Evolutionary conservation across 2,113 vertebrate genomes (phyloP).

Genomic region (Carlito syrichta): DNA sequence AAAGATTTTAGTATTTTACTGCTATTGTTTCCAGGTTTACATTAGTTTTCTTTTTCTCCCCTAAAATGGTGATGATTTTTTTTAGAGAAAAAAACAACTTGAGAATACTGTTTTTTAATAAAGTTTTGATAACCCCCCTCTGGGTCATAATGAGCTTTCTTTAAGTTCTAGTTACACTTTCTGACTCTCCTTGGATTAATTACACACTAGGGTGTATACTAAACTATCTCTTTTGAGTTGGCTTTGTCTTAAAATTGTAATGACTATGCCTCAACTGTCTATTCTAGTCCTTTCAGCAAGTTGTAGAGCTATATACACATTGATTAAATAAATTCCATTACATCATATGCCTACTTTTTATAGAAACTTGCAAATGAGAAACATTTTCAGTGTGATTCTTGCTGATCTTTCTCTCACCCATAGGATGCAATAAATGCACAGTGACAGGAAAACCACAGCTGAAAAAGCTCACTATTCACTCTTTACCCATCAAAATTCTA

Average conservation of each 20-base stretch:
- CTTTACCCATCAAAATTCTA: not conserved
- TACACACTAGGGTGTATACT: not conserved
- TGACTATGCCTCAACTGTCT: not conserved
- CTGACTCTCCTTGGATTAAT: not conserved
- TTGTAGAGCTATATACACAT: not conserved
- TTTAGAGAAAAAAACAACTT: too few relatives aligned
- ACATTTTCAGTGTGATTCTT: not conserved
- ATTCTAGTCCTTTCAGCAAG: not conserved
- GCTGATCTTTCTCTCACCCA: not conserved
- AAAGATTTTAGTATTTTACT: not conserved
- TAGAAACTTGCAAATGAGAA: not conserved
- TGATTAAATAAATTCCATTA: not conserved
- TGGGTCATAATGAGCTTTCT: not conserved
- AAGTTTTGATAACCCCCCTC: not conserved
- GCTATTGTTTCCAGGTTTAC: not conserved
- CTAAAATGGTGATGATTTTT: not conserved
- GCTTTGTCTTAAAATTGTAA: not conserved
- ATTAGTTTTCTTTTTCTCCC: not conserved
- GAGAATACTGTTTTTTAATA: too few relatives aligned
- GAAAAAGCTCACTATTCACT: not conserved
- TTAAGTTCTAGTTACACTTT: accelerated
- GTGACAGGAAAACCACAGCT: too few relatives aligned
- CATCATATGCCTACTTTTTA: not conserved
- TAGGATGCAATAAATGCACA: not conserved
- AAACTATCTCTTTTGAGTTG: not conserved